These are phyloP conservation scores for Sesamia inferens DNA, from an alignment of 2,888 invertebrate genomes.

Conservation along the genomic window DNA sequence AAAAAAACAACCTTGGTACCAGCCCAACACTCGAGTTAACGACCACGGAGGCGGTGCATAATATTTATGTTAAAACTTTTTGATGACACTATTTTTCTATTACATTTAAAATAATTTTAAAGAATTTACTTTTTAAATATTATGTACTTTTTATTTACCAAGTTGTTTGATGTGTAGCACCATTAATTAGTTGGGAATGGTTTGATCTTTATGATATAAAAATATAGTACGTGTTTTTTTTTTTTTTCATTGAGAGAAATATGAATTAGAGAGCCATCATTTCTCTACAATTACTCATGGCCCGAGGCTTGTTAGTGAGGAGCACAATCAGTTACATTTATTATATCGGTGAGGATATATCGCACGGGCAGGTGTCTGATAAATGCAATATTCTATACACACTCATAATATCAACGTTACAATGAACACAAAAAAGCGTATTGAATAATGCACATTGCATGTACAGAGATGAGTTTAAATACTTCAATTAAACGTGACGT, in stretches of 20 bases:
- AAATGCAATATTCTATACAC: conserved; percentile 36
- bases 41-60: conserved; percentile 67
- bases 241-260: conserved; percentile 54
- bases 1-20: conserved; percentile 64
- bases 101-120: conserved; percentile 59
- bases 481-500: conserved; percentile 38
- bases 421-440: conserved; percentile 46
- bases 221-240: conserved; percentile 32
- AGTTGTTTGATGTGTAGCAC: conserved; percentile 62
- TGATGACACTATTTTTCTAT: conserved; percentile 65
- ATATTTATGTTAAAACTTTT: conserved; percentile 67
- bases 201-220: conserved; percentile 54
- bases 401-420: conserved; percentile 39
- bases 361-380: conserved; percentile 51
- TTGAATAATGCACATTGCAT: conserved; percentile 41
- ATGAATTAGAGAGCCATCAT: conserved; percentile 46
- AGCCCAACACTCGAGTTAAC: conserved; percentile 65
- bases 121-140: conserved; percentile 59
- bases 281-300: conserved; percentile 47
- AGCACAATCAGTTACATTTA: conserved; percentile 51
- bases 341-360: conserved; percentile 39
- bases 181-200: conserved; percentile 60
- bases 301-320: conserved; percentile 50
- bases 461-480: conserved; percentile 38
- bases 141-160: conserved; percentile 55